These are phyloP conservation scores for Drusus annulatus DNA, from an alignment of 1,140 invertebrate genomes.

Conservation along the genomic window DNA sequence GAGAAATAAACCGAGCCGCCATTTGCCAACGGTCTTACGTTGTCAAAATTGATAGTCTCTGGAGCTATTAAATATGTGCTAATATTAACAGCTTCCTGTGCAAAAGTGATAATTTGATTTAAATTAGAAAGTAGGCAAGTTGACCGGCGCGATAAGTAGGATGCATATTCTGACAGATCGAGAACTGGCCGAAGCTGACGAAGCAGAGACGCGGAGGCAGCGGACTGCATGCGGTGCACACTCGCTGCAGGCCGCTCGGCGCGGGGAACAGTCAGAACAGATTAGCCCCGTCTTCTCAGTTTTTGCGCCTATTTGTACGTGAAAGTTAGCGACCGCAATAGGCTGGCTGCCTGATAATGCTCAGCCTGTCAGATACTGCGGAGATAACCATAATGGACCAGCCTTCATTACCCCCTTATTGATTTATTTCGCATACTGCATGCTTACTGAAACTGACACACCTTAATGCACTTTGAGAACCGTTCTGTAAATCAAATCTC, in stretches of 20 bases:
- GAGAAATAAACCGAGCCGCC: too few relatives aligned
- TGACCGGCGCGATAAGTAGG: background rate
- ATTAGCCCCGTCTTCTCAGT: conserved; percentile 30
- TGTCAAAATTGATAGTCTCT: too few relatives aligned
- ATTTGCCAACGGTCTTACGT: too few relatives aligned
- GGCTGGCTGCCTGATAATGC: conserved; percentile 7
- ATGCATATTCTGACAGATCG: conserved; percentile 15
- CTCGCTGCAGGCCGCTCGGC: background rate
- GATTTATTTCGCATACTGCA: conserved; percentile 14
- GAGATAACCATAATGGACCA: conserved; percentile 22
- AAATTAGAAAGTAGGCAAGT: conserved; percentile 11
- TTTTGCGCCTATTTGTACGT: conserved; percentile 27
- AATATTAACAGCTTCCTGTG: background rate
- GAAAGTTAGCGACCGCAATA: conserved; percentile 28
- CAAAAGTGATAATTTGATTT: conserved; percentile 1
- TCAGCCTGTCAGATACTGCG: conserved; percentile 1
- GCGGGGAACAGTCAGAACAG: conserved; percentile 8
- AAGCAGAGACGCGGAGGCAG: too few relatives aligned
- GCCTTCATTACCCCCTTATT: conserved; percentile 29
- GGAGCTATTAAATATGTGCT: background rate
- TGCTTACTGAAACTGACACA: conserved; percentile 1
- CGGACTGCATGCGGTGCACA: too few relatives aligned
- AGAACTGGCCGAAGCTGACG: background rate
- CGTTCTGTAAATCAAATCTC: conserved; percentile 5
- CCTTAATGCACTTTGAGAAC: background rate